These are phyloP conservation scores for Hassar affinis DNA, from an alignment of 2,113 vertebrate genomes.

Conservation along the genomic window DNA sequence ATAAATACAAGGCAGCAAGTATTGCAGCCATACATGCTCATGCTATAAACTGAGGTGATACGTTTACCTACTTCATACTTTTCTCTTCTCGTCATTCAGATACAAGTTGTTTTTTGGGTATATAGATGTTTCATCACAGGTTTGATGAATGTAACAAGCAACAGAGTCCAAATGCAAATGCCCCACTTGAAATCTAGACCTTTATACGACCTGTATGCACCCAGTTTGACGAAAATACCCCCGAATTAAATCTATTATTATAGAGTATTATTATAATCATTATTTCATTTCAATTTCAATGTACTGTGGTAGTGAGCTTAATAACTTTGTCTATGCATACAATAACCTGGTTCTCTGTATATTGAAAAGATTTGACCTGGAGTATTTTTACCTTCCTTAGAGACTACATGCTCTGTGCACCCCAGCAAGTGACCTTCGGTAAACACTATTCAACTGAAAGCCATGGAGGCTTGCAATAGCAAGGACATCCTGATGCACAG, in stretches of 20 bases:
- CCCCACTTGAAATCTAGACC: no score
- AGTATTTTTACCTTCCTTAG: slow-evolving; percentile 53
- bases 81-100: no score
- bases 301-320: not conserved
- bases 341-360: not conserved
- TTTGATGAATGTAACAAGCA: no score
- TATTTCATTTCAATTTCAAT: not conserved
- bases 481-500: slow-evolving; percentile 17
- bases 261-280: not conserved
- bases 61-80: no score
- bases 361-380: not conserved
- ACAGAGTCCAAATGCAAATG: no score
- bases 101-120: no score
- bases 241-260: not conserved
- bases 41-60: no score
- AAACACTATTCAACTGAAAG: slow-evolving; percentile 32
- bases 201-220: no score
- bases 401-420: slow-evolving; percentile 68
- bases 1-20: no score
- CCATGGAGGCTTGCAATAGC: not conserved
- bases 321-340: not conserved
- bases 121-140: no score
- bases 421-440: slow-evolving; percentile 66
- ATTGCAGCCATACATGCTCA: no score
- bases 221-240: not conserved